Evolutionary conservation across 2,888 invertebrate genomes (phyloP).

Genomic region (Ormyrus rosae): DNA sequence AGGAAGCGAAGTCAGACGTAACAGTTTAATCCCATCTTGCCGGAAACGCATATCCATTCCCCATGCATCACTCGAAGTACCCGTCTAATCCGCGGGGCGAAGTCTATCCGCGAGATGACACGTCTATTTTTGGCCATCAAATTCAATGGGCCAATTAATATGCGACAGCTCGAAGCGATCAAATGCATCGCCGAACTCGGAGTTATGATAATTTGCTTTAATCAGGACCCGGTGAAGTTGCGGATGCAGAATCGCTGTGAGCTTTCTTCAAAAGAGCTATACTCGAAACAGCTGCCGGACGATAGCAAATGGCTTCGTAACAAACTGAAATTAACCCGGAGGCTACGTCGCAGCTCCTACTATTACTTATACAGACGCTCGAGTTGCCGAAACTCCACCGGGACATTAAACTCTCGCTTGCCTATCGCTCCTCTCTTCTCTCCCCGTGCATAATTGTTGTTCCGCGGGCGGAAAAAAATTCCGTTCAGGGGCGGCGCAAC

Average conservation of each 20-base stretch:
- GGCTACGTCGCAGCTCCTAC: neutral
- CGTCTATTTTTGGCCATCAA: no score
- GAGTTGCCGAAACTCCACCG: conserved; percentile 4
- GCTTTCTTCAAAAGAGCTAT: neutral
- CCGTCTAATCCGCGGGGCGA: no score
- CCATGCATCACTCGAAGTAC: no score
- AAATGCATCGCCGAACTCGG: neutral
- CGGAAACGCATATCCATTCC: no score
- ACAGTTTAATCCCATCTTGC: no score
- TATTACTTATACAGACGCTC: conserved; percentile 17
- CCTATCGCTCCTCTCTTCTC: no score
- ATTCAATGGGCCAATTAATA: conserved; percentile 22
- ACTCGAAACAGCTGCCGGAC: no score
- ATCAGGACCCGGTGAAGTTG: neutral
- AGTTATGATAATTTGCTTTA: conserved; percentile 11
- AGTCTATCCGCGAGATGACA: no score
- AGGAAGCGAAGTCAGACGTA: no score
- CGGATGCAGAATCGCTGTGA: neutral
- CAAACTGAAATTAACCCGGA: conserved; percentile 30
- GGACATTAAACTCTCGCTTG: neutral
- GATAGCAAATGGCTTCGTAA: neutral
- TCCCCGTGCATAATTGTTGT: neutral
- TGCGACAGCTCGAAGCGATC: neutral
- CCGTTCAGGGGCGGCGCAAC: neutral
- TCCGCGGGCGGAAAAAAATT: conserved; percentile 7